These are phyloP conservation scores for Agrilus mali DNA, from an alignment of 2,888 invertebrate genomes.

Conservation along the genomic window DNA sequence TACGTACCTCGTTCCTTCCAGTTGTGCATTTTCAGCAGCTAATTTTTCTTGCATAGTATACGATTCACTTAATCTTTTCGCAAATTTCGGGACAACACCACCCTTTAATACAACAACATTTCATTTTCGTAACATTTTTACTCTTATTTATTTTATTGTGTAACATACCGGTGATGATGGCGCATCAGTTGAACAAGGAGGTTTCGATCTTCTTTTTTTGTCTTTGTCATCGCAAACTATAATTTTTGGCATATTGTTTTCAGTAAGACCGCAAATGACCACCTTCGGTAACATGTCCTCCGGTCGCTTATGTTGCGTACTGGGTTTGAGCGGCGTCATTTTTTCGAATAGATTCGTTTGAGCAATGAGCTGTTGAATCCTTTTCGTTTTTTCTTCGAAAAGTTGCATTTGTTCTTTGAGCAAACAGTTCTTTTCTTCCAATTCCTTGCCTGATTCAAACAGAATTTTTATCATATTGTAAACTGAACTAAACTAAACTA, in stretches of 20 bases:
- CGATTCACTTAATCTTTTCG: slow-evolving; percentile 48
- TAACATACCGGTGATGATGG: slow-evolving; percentile 2
- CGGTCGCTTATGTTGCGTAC: slow-evolving; percentile 10
- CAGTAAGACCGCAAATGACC: slow-evolving; percentile 40
- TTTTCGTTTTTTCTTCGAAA: slow-evolving; percentile 47
- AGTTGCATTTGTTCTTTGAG: slow-evolving; percentile 47
- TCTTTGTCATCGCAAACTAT: slow-evolving; percentile 38
- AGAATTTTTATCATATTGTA: too few species aligned
- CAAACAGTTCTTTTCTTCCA: slow-evolving; percentile 41
- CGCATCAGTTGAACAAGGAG: background rate
- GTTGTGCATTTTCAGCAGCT: slow-evolving; percentile 51
- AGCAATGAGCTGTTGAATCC: slow-evolving; percentile 42
- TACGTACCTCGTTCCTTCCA: slow-evolving; percentile 51
- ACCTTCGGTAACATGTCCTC: slow-evolving; percentile 38
- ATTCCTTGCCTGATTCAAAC: slow-evolving; percentile 21
- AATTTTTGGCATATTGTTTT: slow-evolving; percentile 40
- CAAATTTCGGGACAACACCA: slow-evolving; percentile 26
- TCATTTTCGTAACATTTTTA: too few species aligned
- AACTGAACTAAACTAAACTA: too few species aligned
- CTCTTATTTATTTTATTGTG: too few species aligned
- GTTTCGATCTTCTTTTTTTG: slow-evolving; percentile 9
- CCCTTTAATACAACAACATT: slow-evolving; percentile 8
- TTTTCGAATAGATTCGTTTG: slow-evolving; percentile 29
- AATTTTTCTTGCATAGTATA: slow-evolving; percentile 56
- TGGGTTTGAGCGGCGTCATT: slow-evolving; percentile 18